Base-by-base conservation (phyloP, 2,888 invertebrate genomes). In the Calameuta idolon region DNA sequence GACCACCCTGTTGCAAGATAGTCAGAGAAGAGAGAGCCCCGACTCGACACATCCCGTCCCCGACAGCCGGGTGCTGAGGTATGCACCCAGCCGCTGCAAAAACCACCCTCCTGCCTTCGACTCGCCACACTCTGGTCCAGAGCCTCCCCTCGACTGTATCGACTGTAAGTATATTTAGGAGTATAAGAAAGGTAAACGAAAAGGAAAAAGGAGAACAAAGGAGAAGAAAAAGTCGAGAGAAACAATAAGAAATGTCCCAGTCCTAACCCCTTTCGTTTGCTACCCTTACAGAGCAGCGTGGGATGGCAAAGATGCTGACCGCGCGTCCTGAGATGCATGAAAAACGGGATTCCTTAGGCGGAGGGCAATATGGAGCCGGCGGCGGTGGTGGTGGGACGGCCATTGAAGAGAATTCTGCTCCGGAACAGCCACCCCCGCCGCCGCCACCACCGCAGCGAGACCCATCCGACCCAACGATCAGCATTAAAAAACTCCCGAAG, bases 401-500 rank as follows among this genome's bases (percentile, higher is more conserved):
- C 82, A 88, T 89, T 83, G 89, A 89, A 80, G 89, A 90, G 74
- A 90, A 90, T 85, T 87, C 86, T 81, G 84, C 84, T 79, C 79
- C 81, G 80, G 89, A 89, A 83, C 89, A 89, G 79, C 90, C 88
- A 85, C 89, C 90, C 85, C 89, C 89, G 87, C 93, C 93, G 79
- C 92, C 93, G 40, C 94, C 93, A 85, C 92, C 93, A 78, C 94
- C 95, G 81, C 94, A 95, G 82, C 93, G 96, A 82, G 90, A 90
- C 84, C 87, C 83, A n/a, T 90, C 91, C 55, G 90, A 91, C 85
- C 89, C 92, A 68, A 90, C 89, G 76, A 90, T 90, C 84, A 92
- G 90, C 87, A 93, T 93, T 80, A 92, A 93, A 85, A 97, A 97
- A 91, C 94, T 98, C 90, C 98, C 98, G 79, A 98, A 98, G 92